A percentile compares a stretch with the other conserved stretches of the same genome.
phyloP scores from a whole-genome alignment of 1,140 invertebrate species.

The Episyrphus balteatus region DNA sequence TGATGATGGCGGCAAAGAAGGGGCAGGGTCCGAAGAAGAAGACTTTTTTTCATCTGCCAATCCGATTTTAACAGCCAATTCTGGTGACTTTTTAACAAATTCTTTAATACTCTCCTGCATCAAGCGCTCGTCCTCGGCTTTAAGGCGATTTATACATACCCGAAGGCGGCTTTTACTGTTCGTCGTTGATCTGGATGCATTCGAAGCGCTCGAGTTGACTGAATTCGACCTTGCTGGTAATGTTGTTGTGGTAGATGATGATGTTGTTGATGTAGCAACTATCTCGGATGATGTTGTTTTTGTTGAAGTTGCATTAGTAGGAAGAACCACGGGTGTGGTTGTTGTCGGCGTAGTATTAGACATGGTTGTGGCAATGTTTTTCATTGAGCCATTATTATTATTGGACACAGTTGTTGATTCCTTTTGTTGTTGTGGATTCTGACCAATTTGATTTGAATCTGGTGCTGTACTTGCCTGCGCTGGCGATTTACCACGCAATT shows the following conservation, averaged over 20 bases:
- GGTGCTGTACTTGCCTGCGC: conserved; percentile 45
- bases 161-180: conserved; percentile 31
- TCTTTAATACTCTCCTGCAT: conserved; percentile 52
- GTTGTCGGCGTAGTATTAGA: background rate
- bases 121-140: conserved; percentile 43
- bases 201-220: conserved; percentile 10
- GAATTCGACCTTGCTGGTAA: conserved; percentile 11
- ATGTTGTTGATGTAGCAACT: conserved; percentile 41
- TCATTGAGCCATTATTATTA: background rate
- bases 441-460: conserved; percentile 4
- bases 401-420: conserved; percentile 6
- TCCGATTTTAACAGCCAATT: conserved; percentile 46
- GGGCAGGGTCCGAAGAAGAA: conserved; percentile 1
- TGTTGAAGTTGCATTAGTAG: conserved; percentile 22
- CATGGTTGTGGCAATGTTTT: too few relatives aligned
- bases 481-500: conserved; percentile 40
- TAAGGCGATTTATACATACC: conserved; percentile 50
- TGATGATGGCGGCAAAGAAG: conserved; percentile 3
- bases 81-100: conserved; percentile 48
- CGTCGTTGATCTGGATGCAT: conserved; percentile 15
- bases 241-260: conserved; percentile 34
- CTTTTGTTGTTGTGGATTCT: conserved; percentile 3
- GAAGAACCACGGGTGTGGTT: background rate
- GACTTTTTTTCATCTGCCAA: conserved; percentile 17
- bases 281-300: conserved; percentile 37